Conservation (phyloP, 2,113 vertebrate genomes). For the Oryzias woworae region DNA sequence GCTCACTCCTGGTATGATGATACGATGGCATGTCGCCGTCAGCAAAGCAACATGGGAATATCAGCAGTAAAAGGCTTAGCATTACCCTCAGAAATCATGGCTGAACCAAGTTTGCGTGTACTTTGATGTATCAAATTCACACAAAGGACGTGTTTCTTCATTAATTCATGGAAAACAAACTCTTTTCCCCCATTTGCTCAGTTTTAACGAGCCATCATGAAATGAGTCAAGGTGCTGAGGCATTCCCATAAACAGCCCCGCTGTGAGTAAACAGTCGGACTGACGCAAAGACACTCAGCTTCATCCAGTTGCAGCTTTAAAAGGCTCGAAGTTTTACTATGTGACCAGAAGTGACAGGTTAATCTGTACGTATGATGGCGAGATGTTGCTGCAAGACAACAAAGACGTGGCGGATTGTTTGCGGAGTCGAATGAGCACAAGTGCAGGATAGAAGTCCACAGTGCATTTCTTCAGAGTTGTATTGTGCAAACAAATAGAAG, state of each 20-base stretch:
- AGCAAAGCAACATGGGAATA: conserved; percentile 15
- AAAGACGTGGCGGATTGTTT: conserved; percentile 1
- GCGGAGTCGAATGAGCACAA: neutral
- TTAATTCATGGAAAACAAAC: neutral
- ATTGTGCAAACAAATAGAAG: too few species aligned
- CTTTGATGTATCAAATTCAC: conserved; percentile 10
- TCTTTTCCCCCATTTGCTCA: neutral
- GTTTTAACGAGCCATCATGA: neutral
- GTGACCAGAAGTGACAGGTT: conserved; percentile 28
- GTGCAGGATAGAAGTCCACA: neutral
- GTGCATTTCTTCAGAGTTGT: too few species aligned
- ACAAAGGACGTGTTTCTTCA: neutral
- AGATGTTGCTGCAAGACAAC: conserved; percentile 34
- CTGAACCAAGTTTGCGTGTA: conserved; percentile 8
- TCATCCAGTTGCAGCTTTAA: conserved; percentile 58
- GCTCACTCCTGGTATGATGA: conserved; percentile 18
- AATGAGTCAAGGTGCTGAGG: conserved; percentile 18
- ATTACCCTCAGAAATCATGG: conserved; percentile 2
- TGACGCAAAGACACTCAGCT: conserved; percentile 30
- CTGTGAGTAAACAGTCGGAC: conserved; percentile 44
- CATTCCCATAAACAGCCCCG: conserved; percentile 9
- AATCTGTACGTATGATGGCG: conserved; percentile 26
- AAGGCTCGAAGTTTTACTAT: conserved; percentile 22
- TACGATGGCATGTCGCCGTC: conserved; percentile 29
- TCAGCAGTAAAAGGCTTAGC: conserved; percentile 29